Evolutionary conservation across 2,888 invertebrate species (phyloP).

Genomic region (Fissipunctia ypsillon): DNA sequence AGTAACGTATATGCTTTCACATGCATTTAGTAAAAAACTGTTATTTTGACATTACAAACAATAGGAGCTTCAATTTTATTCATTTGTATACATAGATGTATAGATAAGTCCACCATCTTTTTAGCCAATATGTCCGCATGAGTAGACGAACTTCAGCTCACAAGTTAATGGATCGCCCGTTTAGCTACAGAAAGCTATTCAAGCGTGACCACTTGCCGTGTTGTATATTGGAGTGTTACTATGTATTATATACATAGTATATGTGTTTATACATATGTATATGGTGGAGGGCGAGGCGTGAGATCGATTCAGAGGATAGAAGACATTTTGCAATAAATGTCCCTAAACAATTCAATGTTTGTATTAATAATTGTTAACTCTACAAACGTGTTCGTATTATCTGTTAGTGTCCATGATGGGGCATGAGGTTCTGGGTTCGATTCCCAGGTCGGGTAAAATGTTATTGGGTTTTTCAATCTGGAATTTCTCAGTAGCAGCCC

Average conservation of each 20-base stretch:
- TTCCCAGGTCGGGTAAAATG: too few relatives aligned
- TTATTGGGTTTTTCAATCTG: too few relatives aligned
- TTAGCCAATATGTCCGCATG: constrained; percentile 15
- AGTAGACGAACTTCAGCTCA: constrained; percentile 46
- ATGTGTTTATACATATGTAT: too few relatives aligned
- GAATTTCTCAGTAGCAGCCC: too few relatives aligned
- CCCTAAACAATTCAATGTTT: background rate
- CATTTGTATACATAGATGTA: too few relatives aligned
- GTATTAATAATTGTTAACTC: background rate
- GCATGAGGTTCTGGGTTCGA: too few relatives aligned
- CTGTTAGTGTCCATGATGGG: too few relatives aligned
- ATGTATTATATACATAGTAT: background rate
- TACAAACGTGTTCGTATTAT: background rate
- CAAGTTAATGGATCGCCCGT: constrained; percentile 25
- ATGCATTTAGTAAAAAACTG: too few relatives aligned
- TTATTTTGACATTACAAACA: too few relatives aligned
- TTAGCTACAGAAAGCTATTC: constrained; percentile 58
- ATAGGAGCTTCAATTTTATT: too few relatives aligned
- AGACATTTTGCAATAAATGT: background rate
- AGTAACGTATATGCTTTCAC: too few relatives aligned
- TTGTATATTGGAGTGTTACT: constrained; percentile 18
- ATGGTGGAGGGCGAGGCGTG: background rate
- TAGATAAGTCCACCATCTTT: too few relatives aligned
- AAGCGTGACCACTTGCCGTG: constrained; percentile 64
- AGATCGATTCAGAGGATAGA: background rate